phyloP scores from a whole-genome alignment of 2,113 vertebrate genomes.

The Melanocharis versteri region DNA sequence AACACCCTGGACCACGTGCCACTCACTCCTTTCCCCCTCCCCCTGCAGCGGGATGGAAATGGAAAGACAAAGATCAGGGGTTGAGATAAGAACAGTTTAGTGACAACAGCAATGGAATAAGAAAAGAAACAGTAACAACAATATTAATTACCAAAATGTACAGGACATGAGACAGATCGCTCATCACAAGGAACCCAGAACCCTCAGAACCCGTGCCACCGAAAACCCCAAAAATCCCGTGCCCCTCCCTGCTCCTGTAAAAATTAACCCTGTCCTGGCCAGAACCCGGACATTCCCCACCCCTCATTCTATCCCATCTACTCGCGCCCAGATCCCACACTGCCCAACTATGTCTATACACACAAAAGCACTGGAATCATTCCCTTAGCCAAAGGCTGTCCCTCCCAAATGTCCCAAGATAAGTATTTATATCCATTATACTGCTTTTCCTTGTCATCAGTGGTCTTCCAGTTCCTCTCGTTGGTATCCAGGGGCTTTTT shows the following conservation, averaged over 20 bases:
- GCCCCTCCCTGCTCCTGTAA: background rate
- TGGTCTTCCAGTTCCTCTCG: background rate
- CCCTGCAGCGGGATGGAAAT: accelerated
- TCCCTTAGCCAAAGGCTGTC: background rate
- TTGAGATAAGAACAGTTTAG: background rate
- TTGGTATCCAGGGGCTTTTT: background rate
- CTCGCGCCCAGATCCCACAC: background rate
- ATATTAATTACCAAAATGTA: background rate
- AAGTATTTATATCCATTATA: background rate
- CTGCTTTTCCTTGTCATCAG: background rate
- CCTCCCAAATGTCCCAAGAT: background rate
- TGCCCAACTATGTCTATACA: background rate
- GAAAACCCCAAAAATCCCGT: accelerated
- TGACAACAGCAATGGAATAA: background rate
- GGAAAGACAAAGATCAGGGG: background rate
- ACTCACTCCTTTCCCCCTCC: background rate
- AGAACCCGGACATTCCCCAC: background rate
- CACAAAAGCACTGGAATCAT: background rate
- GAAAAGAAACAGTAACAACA: background rate
- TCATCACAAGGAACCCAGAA: background rate
- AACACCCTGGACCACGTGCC: accelerated
- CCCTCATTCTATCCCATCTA: background rate
- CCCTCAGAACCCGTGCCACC: accelerated
- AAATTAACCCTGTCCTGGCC: background rate
- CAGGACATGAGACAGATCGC: background rate